Conservation (phyloP, 2,888 invertebrate species). For the Catocala nupta region DNA sequence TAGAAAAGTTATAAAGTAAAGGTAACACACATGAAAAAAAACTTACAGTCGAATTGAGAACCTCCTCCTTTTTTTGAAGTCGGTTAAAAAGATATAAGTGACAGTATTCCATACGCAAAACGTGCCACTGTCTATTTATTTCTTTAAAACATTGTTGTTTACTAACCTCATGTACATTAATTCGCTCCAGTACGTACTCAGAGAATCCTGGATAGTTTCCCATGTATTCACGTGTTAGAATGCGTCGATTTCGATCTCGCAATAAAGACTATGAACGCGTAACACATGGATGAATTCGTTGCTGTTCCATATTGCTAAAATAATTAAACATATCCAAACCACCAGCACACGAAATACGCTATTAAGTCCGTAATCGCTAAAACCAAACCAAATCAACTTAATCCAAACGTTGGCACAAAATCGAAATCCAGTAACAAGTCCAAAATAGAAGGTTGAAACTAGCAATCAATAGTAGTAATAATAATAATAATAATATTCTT, state of each 20-base stretch:
- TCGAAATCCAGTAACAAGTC: slow-evolving; percentile 1
- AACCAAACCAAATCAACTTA: not conserved
- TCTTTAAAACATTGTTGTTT: not conserved
- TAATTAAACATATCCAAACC: not conserved
- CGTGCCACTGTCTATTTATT: too few relatives aligned
- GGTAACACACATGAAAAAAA: too few relatives aligned
- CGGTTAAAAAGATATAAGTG: too few relatives aligned
- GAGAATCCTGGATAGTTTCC: slow-evolving; percentile 2
- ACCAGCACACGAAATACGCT: not conserved
- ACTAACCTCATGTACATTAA: slow-evolving; percentile 1
- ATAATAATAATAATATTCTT: too few relatives aligned
- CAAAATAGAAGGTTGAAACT: not conserved
- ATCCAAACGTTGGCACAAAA: slow-evolving; percentile 1
- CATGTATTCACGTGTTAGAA: slow-evolving; percentile 3
- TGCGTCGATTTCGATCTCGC: slow-evolving; percentile 2
- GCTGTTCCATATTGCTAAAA: not conserved
- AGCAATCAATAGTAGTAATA: too few relatives aligned
- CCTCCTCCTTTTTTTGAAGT: too few relatives aligned
- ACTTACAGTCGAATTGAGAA: too few relatives aligned
- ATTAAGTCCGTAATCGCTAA: too few relatives aligned
- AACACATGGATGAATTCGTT: slow-evolving; percentile 1
- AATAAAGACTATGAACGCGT: not conserved
- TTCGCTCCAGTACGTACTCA: slow-evolving; percentile 2
- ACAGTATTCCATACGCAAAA: too few relatives aligned
- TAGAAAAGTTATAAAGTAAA: too few relatives aligned